phyloP scores from a whole-genome alignment of 2,113 vertebrate species.

The Tragulus kanchil region DNA sequence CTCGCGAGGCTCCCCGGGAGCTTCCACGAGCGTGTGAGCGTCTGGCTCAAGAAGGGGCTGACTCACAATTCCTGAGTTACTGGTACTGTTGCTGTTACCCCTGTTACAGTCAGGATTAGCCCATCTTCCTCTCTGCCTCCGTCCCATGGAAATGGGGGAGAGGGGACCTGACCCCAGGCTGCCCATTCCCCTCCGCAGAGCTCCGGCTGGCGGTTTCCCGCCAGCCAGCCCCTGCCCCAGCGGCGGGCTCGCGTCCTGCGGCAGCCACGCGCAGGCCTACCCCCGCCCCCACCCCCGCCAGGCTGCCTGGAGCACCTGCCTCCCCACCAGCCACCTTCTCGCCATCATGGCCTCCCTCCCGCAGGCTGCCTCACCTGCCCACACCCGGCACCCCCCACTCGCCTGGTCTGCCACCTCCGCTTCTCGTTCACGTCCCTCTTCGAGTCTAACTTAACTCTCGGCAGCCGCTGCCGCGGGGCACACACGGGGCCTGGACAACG shows the following conservation, averaged over 20 bases:
- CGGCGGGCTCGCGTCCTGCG: conserved; percentile 73
- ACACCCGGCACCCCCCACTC: neutral
- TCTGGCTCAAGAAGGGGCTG: neutral
- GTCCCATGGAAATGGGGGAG: neutral
- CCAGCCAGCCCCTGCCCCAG: conserved; percentile 83
- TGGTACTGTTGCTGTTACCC: fast-evolving
- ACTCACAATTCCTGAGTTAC: fast-evolving
- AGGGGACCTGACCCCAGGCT: neutral
- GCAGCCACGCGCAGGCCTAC: neutral
- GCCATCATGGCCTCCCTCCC: too few relatives aligned
- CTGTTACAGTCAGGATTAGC: fast-evolving
- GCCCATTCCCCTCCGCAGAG: neutral
- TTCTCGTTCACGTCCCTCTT: neutral
- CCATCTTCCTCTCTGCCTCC: neutral
- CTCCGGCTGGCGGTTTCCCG: conserved; percentile 68
- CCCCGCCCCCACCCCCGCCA: neutral
- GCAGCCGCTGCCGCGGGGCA: neutral
- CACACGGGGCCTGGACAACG: neutral
- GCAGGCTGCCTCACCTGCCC: neutral
- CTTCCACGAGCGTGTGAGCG: fast-evolving
- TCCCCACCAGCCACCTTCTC: neutral
- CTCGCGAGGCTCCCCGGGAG: fast-evolving
- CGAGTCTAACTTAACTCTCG: neutral
- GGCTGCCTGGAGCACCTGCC: neutral
- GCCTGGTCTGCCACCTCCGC: neutral